Conservation (phyloP, 2,113 vertebrate species). For the Daboia siamensis region DNA sequence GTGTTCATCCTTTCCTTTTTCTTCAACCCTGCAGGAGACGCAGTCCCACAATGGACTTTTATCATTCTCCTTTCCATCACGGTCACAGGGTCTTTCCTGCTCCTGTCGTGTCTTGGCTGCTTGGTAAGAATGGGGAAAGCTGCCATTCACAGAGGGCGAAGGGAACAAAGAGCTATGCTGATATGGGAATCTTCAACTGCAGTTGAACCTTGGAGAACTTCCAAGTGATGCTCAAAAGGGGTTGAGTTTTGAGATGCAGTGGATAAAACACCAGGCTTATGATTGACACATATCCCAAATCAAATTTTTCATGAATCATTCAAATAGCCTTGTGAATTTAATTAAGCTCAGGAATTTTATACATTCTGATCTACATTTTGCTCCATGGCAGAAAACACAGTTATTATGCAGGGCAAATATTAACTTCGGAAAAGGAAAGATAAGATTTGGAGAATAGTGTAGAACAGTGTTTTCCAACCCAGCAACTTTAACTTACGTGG, state of each 20-base stretch:
- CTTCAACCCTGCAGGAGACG: neutral
- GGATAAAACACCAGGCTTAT: neutral
- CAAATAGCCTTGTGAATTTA: neutral
- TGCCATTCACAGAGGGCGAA: neutral
- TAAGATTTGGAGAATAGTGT: neutral
- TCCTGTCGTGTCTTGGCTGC: neutral
- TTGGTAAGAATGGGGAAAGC: neutral
- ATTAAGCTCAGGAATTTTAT: neutral
- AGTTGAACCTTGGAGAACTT: neutral
- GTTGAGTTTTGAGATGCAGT: neutral
- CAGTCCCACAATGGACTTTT: neutral
- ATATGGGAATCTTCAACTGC: neutral
- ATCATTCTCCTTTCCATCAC: neutral
- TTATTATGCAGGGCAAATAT: neutral
- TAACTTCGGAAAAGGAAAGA: too few species aligned
- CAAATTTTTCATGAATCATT: neutral
- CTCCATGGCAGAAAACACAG: neutral
- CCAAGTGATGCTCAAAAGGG: neutral
- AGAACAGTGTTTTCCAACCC: neutral
- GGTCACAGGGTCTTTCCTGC: neutral
- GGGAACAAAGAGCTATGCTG: neutral
- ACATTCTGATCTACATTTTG: neutral
- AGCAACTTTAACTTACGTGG: neutral
- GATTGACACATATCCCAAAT: neutral
- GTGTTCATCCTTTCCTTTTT: neutral